Evolutionary conservation across 2,113 vertebrate genomes (phyloP).

Genomic region (Psittacara wagleri): DNA sequence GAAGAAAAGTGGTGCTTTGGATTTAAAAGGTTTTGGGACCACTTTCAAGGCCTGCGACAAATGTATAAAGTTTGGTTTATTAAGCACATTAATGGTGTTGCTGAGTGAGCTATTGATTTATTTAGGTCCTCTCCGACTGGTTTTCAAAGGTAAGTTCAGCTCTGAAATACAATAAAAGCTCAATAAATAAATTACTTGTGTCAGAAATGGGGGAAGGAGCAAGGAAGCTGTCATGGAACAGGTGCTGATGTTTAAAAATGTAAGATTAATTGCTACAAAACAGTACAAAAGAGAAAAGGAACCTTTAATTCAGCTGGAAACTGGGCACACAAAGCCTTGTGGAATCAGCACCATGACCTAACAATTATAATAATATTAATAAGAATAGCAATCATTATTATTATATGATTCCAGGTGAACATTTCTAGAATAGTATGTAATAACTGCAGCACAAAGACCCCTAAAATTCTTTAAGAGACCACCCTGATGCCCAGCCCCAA

Average conservation of each 20-base stretch:
- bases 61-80: slow-evolving; percentile 48
- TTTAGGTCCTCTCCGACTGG: background rate
- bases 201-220: background rate
- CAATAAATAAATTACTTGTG: slow-evolving; percentile 19
- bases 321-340: background rate
- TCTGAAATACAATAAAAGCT: slow-evolving; percentile 38
- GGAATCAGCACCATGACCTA: background rate
- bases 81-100: slow-evolving; percentile 7
- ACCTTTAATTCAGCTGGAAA: background rate
- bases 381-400: background rate
- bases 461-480: background rate
- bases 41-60: background rate
- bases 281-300: slow-evolving; percentile 22
- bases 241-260: slow-evolving; percentile 42
- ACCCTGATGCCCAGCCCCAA: background rate
- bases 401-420: background rate
- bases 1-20: background rate
- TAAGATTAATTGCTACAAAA: slow-evolving; percentile 13
- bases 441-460: background rate
- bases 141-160: slow-evolving; percentile 22
- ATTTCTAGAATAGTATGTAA: background rate
- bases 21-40: slow-evolving; percentile 14
- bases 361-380: background rate
- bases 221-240: background rate
- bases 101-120: slow-evolving; percentile 36